These are phyloP conservation scores for Heliconius ismenius DNA, from an alignment of 2,888 invertebrate species.

Conservation along the genomic window DNA sequence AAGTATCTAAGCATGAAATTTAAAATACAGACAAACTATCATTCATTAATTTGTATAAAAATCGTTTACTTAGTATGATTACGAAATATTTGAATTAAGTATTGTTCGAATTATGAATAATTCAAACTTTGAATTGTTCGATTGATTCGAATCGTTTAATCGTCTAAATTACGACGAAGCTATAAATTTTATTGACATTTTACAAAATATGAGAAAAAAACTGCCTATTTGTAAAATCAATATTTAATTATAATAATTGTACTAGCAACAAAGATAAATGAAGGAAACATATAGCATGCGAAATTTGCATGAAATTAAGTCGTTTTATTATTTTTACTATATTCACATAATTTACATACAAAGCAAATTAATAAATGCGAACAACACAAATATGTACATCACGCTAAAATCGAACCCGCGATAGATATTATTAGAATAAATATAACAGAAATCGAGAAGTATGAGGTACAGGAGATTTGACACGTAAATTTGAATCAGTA, in stretches of 20 bases:
- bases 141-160: conserved; percentile 18
- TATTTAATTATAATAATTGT: neutral
- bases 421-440: conserved; percentile 15
- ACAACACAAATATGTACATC: conserved; percentile 8
- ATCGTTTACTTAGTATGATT: conserved; percentile 3
- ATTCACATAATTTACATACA: neutral
- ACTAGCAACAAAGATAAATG: neutral
- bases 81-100: neutral
- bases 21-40: conserved; percentile 16
- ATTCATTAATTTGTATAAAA: conserved; percentile 16
- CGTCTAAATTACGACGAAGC: conserved; percentile 31
- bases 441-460: conserved; percentile 18
- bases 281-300: neutral
- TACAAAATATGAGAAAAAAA: neutral
- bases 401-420: conserved; percentile 14
- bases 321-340: neutral
- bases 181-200: conserved; percentile 6
- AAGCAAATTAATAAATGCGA: neutral
- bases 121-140: conserved; percentile 6
- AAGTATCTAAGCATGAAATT: conserved; percentile 17
- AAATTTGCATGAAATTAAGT: neutral
- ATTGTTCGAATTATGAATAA: neutral
- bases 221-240: neutral
- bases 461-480: conserved; percentile 43
- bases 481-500: conserved; percentile 41